Evolutionary conservation across 2,888 invertebrate species (phyloP).

Genomic region (Pecten maximus): DNA sequence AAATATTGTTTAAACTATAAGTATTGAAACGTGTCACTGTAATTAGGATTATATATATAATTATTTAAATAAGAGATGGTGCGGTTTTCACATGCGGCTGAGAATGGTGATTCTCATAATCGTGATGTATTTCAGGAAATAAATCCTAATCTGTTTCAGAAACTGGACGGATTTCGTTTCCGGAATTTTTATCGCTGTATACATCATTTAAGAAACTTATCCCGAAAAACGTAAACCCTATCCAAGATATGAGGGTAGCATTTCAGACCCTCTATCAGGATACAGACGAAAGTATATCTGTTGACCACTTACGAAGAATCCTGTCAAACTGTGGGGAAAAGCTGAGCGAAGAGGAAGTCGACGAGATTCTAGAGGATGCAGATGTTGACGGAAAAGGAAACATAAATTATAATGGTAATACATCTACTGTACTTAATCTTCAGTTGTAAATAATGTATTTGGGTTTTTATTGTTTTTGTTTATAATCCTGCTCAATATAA

Average conservation of each 20-base stretch:
- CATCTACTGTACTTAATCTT: background rate
- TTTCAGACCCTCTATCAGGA: background rate
- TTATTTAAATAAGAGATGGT: too few species aligned
- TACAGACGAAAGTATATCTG: background rate
- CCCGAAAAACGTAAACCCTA: background rate
- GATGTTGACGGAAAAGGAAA: background rate
- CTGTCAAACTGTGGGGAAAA: background rate
- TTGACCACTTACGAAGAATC: background rate
- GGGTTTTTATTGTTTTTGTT: background rate
- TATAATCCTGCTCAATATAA: too few species aligned
- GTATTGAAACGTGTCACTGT: too few species aligned
- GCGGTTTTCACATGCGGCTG: too few species aligned
- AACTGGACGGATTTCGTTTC: background rate
- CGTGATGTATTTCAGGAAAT: too few species aligned
- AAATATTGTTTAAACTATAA: too few species aligned
- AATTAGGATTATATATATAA: too few species aligned
- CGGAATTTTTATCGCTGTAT: background rate
- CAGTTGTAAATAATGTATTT: background rate
- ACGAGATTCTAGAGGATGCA: background rate
- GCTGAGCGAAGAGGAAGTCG: background rate
- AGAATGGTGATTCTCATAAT: too few species aligned
- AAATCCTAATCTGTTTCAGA: too few species aligned
- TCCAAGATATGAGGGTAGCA: background rate
- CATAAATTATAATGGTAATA: background rate
- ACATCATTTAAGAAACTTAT: conserved; percentile 5